Percentiles rank a stretch among this genome's conserved stretches.
phyloP scores from a whole-genome alignment of 1,140 invertebrate genomes.

The Nephila pilipes region DNA sequence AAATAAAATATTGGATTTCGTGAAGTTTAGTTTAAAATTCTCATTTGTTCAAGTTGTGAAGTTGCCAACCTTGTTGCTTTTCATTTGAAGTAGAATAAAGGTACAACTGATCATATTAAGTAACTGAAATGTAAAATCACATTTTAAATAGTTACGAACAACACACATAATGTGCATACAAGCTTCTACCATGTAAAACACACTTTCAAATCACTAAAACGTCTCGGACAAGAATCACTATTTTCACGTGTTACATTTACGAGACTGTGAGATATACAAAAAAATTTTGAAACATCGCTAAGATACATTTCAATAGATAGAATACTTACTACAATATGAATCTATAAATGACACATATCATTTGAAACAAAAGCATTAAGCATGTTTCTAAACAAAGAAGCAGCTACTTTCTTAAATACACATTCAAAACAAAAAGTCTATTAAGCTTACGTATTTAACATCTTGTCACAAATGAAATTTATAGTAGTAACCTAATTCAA shows the following conservation, averaged over 20 bases:
- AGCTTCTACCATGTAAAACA: slow-evolving; percentile 57
- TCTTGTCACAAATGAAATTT: no score
- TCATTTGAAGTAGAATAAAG: not conserved
- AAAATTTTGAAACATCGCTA: not conserved
- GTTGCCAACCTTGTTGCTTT: not conserved
- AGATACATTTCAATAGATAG: not conserved
- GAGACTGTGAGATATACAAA: not conserved
- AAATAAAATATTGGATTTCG: no score
- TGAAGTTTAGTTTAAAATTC: no score
- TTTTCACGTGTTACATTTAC: not conserved
- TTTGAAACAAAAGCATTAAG: not conserved
- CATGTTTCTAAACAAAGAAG: not conserved
- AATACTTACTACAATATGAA: not conserved
- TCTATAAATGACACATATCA: not conserved
- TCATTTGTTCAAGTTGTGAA: not conserved
- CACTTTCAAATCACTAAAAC: not conserved
- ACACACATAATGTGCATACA: slow-evolving; percentile 55
- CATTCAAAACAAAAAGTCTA: not conserved
- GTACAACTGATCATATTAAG: not conserved
- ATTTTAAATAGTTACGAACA: slow-evolving; percentile 13
- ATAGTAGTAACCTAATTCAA: no score
- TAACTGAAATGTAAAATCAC: slow-evolving; percentile 15
- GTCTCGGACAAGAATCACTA: no score
- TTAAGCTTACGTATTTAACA: not conserved
- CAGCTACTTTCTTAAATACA: not conserved